A percentile compares a stretch with the other conserved stretches of the same genome.
phyloP scores from a whole-genome alignment of 2,113 vertebrate genomes.

The Clupea harengus region DNA sequence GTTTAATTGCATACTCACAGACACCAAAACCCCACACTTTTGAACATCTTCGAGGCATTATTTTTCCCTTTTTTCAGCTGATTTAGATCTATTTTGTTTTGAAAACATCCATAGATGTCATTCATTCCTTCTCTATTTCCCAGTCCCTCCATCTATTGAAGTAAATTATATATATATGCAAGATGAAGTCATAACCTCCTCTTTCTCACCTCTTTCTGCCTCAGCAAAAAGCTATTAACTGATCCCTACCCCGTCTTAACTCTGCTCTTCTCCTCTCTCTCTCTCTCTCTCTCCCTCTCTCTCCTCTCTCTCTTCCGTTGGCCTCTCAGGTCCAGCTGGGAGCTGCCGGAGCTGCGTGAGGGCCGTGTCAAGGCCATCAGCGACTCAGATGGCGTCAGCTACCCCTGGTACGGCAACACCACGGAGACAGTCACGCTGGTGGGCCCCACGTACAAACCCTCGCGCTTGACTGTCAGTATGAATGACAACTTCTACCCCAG shows the following conservation, averaged over 20 bases:
- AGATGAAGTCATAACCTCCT: too few relatives aligned
- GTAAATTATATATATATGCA: too few relatives aligned
- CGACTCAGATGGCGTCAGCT: slow-evolving; percentile 87
- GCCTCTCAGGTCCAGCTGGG: slow-evolving; percentile 83
- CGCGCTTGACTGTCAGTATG: slow-evolving; percentile 87
- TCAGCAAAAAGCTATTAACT: too few relatives aligned
- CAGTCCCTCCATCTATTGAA: not conserved
- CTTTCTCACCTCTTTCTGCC: too few relatives aligned
- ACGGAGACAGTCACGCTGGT: slow-evolving; percentile 85
- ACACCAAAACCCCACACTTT: not conserved
- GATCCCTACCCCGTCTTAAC: not conserved
- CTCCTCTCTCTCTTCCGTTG: not conserved
- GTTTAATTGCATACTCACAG: slow-evolving; percentile 16
- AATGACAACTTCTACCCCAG: slow-evolving; percentile 92
- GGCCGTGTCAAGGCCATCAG: slow-evolving; percentile 88
- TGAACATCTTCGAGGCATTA: not conserved
- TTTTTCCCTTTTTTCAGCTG: slow-evolving; percentile 15
- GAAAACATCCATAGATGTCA: not conserved
- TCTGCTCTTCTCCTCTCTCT: slow-evolving; percentile 1
- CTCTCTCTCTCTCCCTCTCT: not conserved
- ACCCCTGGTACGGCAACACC: slow-evolving; percentile 89
- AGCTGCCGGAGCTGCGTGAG: slow-evolving; percentile 83
- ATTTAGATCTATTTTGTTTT: not conserved
- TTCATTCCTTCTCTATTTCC: not conserved
- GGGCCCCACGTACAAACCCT: slow-evolving; percentile 82